Percentiles rank a stretch among this genome's conserved stretches.
Conservation (phyloP, 2,888 invertebrate species). For the Drosophila ezoana region DNA sequence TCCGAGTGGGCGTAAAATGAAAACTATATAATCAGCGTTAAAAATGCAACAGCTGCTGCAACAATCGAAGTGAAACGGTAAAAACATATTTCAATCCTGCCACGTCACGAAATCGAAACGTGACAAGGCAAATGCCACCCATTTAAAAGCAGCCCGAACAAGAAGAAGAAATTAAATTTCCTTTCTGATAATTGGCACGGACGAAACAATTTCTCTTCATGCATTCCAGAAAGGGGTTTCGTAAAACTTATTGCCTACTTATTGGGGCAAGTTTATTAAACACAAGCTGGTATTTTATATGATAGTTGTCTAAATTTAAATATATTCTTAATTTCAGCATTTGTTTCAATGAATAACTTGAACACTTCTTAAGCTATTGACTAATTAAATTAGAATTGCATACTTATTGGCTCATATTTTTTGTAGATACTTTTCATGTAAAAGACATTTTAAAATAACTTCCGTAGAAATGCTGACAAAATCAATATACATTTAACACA, state of each 20-base stretch:
- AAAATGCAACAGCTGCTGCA: constrained; percentile 76
- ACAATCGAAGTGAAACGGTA: constrained; percentile 49
- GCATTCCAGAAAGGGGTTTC: constrained; percentile 9
- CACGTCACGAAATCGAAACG: constrained; percentile 41
- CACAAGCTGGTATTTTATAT: too few species aligned
- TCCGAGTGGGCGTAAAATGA: constrained; percentile 45
- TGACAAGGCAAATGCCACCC: constrained; percentile 30
- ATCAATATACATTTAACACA: too few species aligned
- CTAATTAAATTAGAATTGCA: too few species aligned
- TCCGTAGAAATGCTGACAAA: too few species aligned
- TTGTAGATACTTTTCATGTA: too few species aligned
- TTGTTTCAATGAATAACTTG: too few species aligned
- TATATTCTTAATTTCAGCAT: too few species aligned
- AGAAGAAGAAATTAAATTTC: constrained; percentile 12
- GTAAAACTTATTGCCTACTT: not conserved
- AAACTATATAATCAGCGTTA: constrained; percentile 76
- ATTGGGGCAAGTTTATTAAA: not conserved
- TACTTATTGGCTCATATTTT: too few species aligned
- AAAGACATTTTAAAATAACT: too few species aligned
- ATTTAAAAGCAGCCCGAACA: constrained; percentile 6
- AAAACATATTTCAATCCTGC: constrained; percentile 51
- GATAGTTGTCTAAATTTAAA: too few species aligned
- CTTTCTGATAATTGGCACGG: constrained; percentile 12
- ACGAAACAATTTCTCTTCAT: not conserved
- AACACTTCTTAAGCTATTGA: too few species aligned